A percentile compares a stretch with the other conserved stretches of the same genome.
Evolutionary conservation across 2,888 invertebrate species (phyloP).

Genomic region (Ochropacha duplaris): DNA sequence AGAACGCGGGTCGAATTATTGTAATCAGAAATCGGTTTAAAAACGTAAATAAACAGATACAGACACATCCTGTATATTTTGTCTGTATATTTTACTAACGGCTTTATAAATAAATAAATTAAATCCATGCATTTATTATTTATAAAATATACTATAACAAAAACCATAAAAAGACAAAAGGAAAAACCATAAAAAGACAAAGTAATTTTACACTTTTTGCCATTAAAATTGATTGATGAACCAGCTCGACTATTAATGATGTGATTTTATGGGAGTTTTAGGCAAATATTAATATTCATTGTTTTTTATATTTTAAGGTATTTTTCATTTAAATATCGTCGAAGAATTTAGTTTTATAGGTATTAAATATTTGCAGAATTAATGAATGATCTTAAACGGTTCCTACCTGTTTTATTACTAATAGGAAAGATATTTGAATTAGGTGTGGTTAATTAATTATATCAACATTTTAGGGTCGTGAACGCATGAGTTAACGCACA

Average conservation of each 20-base stretch:
- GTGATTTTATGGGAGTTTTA: conserved; percentile 3
- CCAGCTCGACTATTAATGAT: background rate
- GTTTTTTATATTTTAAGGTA: background rate
- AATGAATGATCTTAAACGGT: too few species aligned
- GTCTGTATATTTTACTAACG: background rate
- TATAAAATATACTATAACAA: background rate
- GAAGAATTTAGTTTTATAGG: background rate
- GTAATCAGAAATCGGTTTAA: too few species aligned
- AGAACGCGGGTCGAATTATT: too few species aligned
- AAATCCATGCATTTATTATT: background rate
- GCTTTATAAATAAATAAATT: background rate
- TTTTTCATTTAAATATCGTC: background rate
- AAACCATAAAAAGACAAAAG: conserved; percentile 4
- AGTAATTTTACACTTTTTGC: conserved; percentile 1
- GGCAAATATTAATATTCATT: conserved; percentile 3
- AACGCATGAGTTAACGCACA: too few species aligned
- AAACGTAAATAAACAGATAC: too few species aligned
- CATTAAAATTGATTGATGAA: conserved; percentile 1
- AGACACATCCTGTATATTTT: too few species aligned
- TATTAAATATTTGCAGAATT: background rate
- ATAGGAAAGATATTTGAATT: too few species aligned
- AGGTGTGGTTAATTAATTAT: background rate
- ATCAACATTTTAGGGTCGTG: too few species aligned
- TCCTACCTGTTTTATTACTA: too few species aligned
- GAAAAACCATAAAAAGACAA: conserved; percentile 4